These are phyloP conservation scores for Danionella cerebrum DNA, from an alignment of 2,113 vertebrate genomes.

Conservation along the genomic window DNA sequence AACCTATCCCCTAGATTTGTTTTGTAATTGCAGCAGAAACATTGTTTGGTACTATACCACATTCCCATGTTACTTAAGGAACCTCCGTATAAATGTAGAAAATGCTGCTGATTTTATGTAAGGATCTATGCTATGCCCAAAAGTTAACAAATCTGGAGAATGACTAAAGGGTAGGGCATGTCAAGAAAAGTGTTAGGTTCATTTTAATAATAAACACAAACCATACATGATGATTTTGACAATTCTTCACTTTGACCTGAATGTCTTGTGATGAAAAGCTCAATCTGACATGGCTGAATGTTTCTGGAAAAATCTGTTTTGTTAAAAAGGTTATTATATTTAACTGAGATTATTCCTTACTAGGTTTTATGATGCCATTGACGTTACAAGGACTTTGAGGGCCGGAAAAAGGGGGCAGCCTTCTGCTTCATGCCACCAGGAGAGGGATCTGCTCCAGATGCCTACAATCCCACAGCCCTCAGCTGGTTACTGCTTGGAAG, in stretches of 20 bases:
- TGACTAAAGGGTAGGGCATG: no score
- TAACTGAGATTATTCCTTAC: not conserved
- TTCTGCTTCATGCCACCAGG: slow-evolving; percentile 89
- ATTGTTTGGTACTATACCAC: no score
- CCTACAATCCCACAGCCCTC: slow-evolving; percentile 96
- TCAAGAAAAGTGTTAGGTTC: no score
- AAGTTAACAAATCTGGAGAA: no score
- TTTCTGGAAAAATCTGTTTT: not conserved
- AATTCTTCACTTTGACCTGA: slow-evolving; percentile 91
- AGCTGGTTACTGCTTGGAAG: slow-evolving; percentile 88
- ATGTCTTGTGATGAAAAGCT: slow-evolving; percentile 64
- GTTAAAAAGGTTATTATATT: not conserved
- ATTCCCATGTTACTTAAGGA: no score
- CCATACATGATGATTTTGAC: slow-evolving; percentile 68
- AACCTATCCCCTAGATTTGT: no score
- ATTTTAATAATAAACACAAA: no score
- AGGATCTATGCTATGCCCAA: no score
- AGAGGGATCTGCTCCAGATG: slow-evolving; percentile 92
- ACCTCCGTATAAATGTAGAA: no score
- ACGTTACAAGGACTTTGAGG: slow-evolving; percentile 96
- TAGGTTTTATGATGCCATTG: slow-evolving; percentile 91
- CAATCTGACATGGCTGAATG: slow-evolving; percentile 61
- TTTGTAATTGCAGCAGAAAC: no score
- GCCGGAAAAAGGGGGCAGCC: slow-evolving; percentile 89
- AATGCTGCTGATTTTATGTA: no score